Percentiles rank a stretch among this genome's conserved stretches.
Conservation (phyloP, 2,888 invertebrate species). For the Eilema sororculum region DNA sequence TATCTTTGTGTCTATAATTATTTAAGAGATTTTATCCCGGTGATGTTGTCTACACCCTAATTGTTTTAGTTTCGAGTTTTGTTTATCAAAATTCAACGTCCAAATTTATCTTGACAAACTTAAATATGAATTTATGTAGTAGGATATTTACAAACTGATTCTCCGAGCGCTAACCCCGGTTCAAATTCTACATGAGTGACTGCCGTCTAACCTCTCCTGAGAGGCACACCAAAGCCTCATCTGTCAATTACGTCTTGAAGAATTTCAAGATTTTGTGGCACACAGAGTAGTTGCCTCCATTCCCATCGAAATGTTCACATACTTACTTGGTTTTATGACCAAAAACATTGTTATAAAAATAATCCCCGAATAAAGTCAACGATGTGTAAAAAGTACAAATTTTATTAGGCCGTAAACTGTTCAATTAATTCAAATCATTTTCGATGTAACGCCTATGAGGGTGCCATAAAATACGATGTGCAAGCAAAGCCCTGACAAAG, state of each 20-base stretch:
- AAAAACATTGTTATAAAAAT: not conserved
- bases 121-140: no score
- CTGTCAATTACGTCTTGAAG: no score
- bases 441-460: constrained; percentile 41
- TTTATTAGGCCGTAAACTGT: constrained; percentile 57
- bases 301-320: no score
- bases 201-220: no score
- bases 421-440: constrained; percentile 60
- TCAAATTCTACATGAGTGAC: no score
- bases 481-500: constrained; percentile 34
- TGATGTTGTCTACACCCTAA: constrained; percentile 31
- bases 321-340: not conserved
- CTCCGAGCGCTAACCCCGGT: no score
- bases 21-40: constrained; percentile 53
- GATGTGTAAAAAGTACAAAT: constrained; percentile 50
- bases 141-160: no score
- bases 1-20: constrained; percentile 59
- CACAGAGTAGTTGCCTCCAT: no score
- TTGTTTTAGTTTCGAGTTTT: constrained; percentile 29
- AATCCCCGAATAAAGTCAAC: constrained; percentile 15
- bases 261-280: no score
- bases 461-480: constrained; percentile 38
- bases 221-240: no score
- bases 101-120: no score
- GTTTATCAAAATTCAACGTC: constrained; percentile 38